phyloP scores from a whole-genome alignment of 2,797 vertebrate species.

The Galagoides demidoff region DNA sequence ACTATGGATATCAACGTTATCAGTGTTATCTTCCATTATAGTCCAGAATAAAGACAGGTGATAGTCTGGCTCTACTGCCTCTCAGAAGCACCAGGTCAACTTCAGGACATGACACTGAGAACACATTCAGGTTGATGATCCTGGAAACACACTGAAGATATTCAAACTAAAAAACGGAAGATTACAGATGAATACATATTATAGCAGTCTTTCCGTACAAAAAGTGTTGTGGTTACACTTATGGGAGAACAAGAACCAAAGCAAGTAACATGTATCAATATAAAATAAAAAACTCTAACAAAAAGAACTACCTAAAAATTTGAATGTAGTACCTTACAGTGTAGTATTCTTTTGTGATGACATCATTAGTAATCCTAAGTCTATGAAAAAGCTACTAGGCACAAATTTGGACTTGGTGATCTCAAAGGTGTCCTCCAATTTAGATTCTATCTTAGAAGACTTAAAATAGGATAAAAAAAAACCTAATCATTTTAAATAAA shows the following conservation, averaged over 20 bases:
- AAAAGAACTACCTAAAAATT: constrained; percentile 8
- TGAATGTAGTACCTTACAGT: neutral
- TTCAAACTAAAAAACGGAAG: neutral
- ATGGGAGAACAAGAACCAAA: neutral
- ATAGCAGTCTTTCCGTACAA: neutral
- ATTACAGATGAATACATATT: neutral
- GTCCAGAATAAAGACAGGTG: neutral
- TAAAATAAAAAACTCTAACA: neutral
- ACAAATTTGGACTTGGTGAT: neutral
- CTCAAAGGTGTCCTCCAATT: neutral
- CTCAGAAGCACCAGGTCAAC: neutral
- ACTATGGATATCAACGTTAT: neutral
- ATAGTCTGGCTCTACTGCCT: neutral
- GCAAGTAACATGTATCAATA: neutral
- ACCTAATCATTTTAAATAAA: neutral
- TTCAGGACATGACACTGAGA: neutral
- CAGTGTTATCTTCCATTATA: neutral
- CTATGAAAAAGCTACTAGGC: neutral
- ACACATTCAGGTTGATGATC: neutral
- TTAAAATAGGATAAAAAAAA: constrained; percentile 8
- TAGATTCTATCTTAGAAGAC: neutral
- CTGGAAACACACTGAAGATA: neutral
- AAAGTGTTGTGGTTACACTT: neutral
- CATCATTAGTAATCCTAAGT: neutral
- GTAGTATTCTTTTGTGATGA: neutral